A percentile compares a stretch with the other conserved stretches of the same genome.
Conservation (phyloP, 2,797 vertebrate genomes). For the Pangasius krempfi region DNA sequence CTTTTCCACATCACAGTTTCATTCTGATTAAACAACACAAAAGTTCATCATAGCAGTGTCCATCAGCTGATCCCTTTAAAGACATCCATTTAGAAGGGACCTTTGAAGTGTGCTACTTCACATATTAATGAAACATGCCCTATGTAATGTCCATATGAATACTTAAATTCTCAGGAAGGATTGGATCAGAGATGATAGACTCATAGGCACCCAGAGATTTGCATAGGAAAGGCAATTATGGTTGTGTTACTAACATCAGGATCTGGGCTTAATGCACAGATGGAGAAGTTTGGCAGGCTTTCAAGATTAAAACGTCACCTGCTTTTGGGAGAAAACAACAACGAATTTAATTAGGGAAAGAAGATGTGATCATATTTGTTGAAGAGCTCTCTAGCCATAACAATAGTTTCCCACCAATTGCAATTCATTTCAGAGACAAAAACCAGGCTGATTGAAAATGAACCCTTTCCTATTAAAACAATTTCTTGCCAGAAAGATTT, state of each 20-base stretch:
- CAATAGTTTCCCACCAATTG: not conserved
- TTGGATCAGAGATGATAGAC: not conserved
- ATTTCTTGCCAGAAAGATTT: not conserved
- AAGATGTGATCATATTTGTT: not conserved
- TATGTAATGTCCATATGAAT: not conserved
- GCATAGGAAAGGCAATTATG: slow-evolving; percentile 10
- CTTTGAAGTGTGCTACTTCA: slow-evolving; percentile 13
- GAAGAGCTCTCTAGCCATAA: not conserved
- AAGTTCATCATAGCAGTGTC: not conserved
- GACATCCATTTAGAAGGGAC: slow-evolving; percentile 3
- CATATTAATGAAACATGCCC: not conserved
- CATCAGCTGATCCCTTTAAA: slow-evolving; percentile 3
- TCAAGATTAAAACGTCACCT: not conserved
- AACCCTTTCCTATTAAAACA: not conserved
- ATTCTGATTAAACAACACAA: not conserved
- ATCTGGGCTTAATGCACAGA: not conserved
- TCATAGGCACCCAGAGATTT: not conserved
- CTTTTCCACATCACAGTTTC: not conserved
- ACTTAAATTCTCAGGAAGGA: not conserved
- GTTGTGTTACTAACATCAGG: not conserved
- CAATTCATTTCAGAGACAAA: not conserved
- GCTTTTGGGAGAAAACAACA: not conserved
- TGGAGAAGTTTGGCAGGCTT: not conserved
- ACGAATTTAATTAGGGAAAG: not conserved
- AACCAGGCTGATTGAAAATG: not conserved